Base-by-base conservation (phyloP, 2,113 vertebrate genomes). In the Ursus arctos region DNA sequence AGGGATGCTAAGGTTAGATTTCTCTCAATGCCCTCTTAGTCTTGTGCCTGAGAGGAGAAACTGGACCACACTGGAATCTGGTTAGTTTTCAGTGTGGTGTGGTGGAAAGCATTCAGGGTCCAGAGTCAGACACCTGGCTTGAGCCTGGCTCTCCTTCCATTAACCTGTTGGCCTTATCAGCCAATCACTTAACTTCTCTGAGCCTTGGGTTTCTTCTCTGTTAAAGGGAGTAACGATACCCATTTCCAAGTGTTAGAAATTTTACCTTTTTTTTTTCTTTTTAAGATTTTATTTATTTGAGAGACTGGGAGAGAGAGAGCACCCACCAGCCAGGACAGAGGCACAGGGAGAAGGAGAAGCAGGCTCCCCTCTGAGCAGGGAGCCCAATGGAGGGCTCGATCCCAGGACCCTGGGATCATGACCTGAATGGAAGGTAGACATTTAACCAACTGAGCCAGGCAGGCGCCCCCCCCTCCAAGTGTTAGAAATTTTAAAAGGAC, bases 401-500 rank as follows among this genome's bases (percentile, higher is more conserved):
- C 63, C 63, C 28, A 65, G 28, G 31, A 33, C 13, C 13, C 28
- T 9, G 14, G 31, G 28, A 65, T 31, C 63, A 65, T 65, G 28
- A 65, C 28, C 63, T 65, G 63, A 15, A 28, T 1, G 6, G 63
- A 65, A 33, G 31, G 31, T 6, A 65, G 63, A 31, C 6, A 14
- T 6, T 65, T 65, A 33, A 33, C 14, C 13, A 2, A 33, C 28
- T 1, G 6, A 65, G 63, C 63, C 61, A 6, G 26, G 11, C 61
- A 31, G 61, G 26, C 1, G 12, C 61, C 63, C 63, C 13, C 13
- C 13, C 43, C 40, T 2, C 36, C 40, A 31, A 65, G 26, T n/a
- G 63, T 16, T 33, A 90, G 81, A 65, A 7, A 43, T 69, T 96
- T 92, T 84, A n/a, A 77, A 93, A 69, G 94, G 14, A 63, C 22